phyloP scores from a whole-genome alignment of 1,140 invertebrate species.

The Brevipalpus yothersi region DNA sequence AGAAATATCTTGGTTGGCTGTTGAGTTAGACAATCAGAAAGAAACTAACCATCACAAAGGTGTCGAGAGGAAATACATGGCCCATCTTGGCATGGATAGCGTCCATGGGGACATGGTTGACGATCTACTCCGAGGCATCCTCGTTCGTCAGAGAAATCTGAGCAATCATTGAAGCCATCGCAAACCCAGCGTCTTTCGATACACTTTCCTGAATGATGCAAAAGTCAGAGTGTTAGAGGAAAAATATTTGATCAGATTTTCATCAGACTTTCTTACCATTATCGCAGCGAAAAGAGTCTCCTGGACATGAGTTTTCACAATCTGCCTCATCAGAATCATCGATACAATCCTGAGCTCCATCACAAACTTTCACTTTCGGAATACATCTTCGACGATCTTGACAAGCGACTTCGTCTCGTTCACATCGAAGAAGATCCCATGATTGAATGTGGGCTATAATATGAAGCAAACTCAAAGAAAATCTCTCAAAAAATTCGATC shows the following conservation, averaged over 20 bases:
- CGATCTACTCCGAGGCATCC: conserved; percentile 30
- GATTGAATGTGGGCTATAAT: neutral
- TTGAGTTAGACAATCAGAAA: neutral
- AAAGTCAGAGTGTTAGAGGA: too few relatives aligned
- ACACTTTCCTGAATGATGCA: conserved; percentile 23
- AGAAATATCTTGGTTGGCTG: neutral
- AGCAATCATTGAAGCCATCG: conserved; percentile 83
- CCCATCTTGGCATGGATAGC: neutral
- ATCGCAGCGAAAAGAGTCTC: conserved; percentile 57
- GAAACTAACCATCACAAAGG: neutral
- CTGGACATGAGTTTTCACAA: neutral
- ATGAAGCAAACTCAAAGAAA: too few relatives aligned
- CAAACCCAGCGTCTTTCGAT: conserved; percentile 85
- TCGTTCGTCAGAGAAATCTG: conserved; percentile 66
- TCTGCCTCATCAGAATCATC: neutral
- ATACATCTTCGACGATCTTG: neutral
- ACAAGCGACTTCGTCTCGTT: neutral
- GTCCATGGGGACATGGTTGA: neutral
- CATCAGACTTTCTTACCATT: conserved; percentile 42
- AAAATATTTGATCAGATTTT: too few relatives aligned
- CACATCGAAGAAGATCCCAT: neutral
- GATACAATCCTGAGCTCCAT: conserved; percentile 1
- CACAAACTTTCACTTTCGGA: neutral
- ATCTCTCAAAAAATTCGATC: too few relatives aligned
- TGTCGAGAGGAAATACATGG: neutral